Evolutionary conservation across 2,888 invertebrate genomes (phyloP).

Genomic region (Ligdia adustata): DNA sequence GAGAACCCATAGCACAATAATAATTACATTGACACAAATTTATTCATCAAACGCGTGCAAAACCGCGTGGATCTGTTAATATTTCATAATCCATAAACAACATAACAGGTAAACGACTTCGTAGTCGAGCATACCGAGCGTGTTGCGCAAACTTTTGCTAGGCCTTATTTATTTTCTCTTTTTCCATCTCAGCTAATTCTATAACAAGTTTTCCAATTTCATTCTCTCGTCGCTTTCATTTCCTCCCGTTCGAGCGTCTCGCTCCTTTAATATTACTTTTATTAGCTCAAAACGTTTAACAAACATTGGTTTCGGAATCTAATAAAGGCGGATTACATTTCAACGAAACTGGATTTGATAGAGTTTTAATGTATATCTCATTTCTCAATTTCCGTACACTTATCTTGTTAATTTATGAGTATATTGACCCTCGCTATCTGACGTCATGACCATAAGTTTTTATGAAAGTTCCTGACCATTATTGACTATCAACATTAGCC

Average conservation of each 20-base stretch:
- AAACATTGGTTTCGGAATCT: conserved; percentile 77
- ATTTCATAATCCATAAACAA: too few species aligned
- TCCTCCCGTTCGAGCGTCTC: conserved; percentile 68
- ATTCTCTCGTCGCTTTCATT: conserved; percentile 81
- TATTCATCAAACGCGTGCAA: too few species aligned
- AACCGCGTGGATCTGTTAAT: too few species aligned
- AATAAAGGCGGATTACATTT: conserved; percentile 70
- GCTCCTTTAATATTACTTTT: conserved; percentile 79
- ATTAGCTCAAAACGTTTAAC: conserved; percentile 81
- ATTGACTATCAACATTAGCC: conserved; percentile 36
- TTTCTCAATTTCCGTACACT: conserved; percentile 19
- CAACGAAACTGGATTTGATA: conserved; percentile 50
- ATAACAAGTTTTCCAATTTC: conserved; percentile 84
- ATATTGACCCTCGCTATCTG: conserved; percentile 31
- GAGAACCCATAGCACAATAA: too few species aligned
- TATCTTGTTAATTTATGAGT: conserved; percentile 27
- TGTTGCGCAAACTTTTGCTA: conserved; percentile 67
- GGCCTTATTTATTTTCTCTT: conserved; percentile 72
- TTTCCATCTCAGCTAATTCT: conserved; percentile 75
- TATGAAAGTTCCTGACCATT: conserved; percentile 35
- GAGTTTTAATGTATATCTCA: conserved; percentile 27
- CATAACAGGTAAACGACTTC: too few species aligned
- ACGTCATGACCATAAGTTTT: conserved; percentile 33
- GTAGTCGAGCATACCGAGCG: conserved; percentile 34
- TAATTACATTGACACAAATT: too few species aligned